Evolutionary conservation across 2,113 vertebrate genomes (phyloP), one percentile per base, ranked within the genome.

Genomic region (Tinamus guttatus): DNA sequence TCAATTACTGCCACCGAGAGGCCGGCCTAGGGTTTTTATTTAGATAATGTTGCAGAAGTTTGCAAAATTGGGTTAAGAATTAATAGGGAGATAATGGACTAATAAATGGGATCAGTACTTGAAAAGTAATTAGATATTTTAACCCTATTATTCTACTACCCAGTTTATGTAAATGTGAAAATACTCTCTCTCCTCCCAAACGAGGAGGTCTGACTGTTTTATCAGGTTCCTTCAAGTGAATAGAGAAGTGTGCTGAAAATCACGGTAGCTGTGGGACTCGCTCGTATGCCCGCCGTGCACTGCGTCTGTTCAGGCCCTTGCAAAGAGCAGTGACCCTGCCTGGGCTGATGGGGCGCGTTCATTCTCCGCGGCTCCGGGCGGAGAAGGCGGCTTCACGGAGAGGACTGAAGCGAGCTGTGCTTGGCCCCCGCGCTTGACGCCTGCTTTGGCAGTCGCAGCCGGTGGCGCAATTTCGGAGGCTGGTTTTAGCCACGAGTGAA

Each of bases 271-370:
- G 38, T 5, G 9, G 51, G 21, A 11, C 6, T 62, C 36, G 5
- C 18, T 43, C 0, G 32, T 63, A n/a, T 63, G 36, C 5, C 56
- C 11, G 1, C 74, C 13, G 16, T 59, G 1, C 14, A 32, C 20
- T 40, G 8, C 8, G 13, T 69, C 82, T 73, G 5, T 14, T 17
- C 6, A 62, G 43, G 28, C 86, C 38, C 78, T 89, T n/a, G 16
- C 38, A 13, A 41, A 40, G 16, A 32, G 40, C 34, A 32, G 21
- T 22, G 13, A 41, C 36, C 19, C 36, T 10, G 36, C 9, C n/a
- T 51, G 47, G 11, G 65, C n/a, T 32, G 62, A 83, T 2, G 0
- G 12, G 19, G 9, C 10, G 43, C 27, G 62, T 54, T 3, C 2
- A 4, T 17, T 60, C 13, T 56, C 30, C 38, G 9, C n/a, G 36